Base-by-base conservation (phyloP, 37 sponge, comb jelly and placozoan species). In the Amphimedon queenslandica region DNA sequence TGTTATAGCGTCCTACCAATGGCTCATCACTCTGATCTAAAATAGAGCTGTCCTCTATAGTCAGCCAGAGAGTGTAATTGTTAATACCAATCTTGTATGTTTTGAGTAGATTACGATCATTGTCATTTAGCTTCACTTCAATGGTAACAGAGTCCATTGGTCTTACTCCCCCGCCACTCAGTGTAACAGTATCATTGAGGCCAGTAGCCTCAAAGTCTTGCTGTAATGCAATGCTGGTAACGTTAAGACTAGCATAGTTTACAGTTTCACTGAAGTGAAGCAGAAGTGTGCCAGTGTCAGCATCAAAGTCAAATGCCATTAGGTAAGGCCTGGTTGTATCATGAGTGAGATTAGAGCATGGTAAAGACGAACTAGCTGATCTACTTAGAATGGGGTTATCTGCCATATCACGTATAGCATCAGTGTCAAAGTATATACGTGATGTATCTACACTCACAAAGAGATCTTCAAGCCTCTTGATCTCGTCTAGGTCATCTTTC, bases 191-290 rank as follows among this genome's bases (percentile, higher is more conserved):
- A 20, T 81, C 72, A 58, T 70, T 67, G 6, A 51, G 25, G 0
- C 77, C 69, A 0, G 70, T 75, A 4, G 67, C 58, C 30, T 65
- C 58, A 51, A 79, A 77, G 30, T 64, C 75, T 29, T 25, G n/a
- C 55, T 86, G 92, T 27, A 94, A 74, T 28, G 80, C 81, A 1
- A 94, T 68, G 3, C 40, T 33, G 5, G 82, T 66, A 27, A 73
- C 38, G 57, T 87, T 81, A 23, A 94, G 68, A 21, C 86, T 66
- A 47, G 60, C 65, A 41, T 80, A 80, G 51, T 94, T 82, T 3
- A 94, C 85, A 36, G 92, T 94, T 73, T 94, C 95, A 63, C 67
- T 72, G 72, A 94, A 94, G 47, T 86, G 67, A 1, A 94, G 76
- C 18, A 78, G 83, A 41, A 94, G 71, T 0, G 38, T 37, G 32